Evolutionary conservation across 2,888 invertebrate genomes (phyloP), one percentile per base, ranked within the genome.

Genomic region (Pterobdella sp.): DNA sequence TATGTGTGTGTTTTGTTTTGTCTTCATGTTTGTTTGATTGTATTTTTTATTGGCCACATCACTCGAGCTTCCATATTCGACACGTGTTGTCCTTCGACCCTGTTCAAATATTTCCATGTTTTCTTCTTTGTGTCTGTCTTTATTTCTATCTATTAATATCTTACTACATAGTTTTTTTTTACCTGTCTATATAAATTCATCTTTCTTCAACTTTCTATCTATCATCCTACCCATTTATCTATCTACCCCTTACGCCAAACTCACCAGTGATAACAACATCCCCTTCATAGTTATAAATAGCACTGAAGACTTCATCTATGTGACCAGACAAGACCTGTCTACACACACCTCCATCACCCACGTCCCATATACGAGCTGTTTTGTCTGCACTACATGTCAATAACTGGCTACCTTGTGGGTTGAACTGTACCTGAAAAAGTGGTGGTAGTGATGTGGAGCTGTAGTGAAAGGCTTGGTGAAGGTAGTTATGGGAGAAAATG

Each of bases 71-170:
- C 91, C 91, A 91, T 78, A 91, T 88, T 72, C 89, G 86, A 82
- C 90, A 91, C 18, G 89, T 89, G 84, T 90, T 91, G 82, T 91
- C 92, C 83, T 91, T 91, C 78, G 90, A 90, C 0, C 90, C 91
- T 82, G 78, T 26, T 78, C 78, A 70, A 36, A 1, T 26, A n/a
- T 0, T 18, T 29, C 10, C 3, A 60, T 37, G 36, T 34, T 36
- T 10, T 31, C n/a, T n/a, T n/a, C n/a, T n/a, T n/a, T n/a, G n/a
- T n/a, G n/a, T n/a, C n/a, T n/a, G n/a, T n/a, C n/a, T n/a, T n/a
- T n/a, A n/a, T 42, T 14, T 42, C 42, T 14, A 42, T 14, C 18
- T 42, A 42, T 42, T 42, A 14, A 14, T 42, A 14, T 14, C 18
- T 18, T 14, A 42, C 18, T 42, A 14, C 42, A 42, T 42, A 7